A percentile compares a stretch with the other conserved stretches of the same genome.
These are phyloP conservation scores for Pithys albifrons DNA, from an alignment of 2,113 vertebrate genomes.

Conservation along the genomic window DNA sequence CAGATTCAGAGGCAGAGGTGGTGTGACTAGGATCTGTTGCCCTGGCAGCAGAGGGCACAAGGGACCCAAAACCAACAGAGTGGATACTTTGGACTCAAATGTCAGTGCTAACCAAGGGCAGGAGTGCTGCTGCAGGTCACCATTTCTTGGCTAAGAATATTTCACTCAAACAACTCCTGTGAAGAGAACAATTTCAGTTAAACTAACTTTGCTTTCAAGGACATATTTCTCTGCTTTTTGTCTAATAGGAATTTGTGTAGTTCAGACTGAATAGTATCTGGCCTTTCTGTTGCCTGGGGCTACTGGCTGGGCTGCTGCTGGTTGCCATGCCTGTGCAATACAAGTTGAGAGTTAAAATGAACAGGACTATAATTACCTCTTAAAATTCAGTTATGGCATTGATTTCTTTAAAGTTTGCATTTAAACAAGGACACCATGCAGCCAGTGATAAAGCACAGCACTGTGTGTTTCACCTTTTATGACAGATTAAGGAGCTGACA, in stretches of 20 bases:
- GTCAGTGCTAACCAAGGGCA: background rate
- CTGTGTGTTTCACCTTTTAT: slow-evolving; percentile 32
- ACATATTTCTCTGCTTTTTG: background rate
- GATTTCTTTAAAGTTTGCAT: background rate
- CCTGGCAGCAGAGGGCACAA: background rate
- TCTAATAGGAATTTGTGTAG: background rate
- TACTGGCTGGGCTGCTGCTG: background rate
- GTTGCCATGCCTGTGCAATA: background rate
- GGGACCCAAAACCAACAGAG: background rate
- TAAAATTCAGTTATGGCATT: background rate
- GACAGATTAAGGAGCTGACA: slow-evolving; percentile 95
- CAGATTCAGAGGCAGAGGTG: background rate
- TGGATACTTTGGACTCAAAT: background rate
- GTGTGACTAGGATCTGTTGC: background rate
- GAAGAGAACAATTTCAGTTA: background rate
- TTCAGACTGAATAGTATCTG: background rate
- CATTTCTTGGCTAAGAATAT: background rate
- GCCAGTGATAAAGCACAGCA: background rate
- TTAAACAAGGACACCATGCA: background rate
- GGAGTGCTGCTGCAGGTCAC: background rate
- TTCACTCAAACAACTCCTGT: background rate
- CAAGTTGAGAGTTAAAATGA: background rate
- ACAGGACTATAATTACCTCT: background rate
- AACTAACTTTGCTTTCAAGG: background rate
- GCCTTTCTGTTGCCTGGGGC: background rate